Base-by-base conservation (phyloP, 2,113 vertebrate species). In the Sclerurus mexicanus region DNA sequence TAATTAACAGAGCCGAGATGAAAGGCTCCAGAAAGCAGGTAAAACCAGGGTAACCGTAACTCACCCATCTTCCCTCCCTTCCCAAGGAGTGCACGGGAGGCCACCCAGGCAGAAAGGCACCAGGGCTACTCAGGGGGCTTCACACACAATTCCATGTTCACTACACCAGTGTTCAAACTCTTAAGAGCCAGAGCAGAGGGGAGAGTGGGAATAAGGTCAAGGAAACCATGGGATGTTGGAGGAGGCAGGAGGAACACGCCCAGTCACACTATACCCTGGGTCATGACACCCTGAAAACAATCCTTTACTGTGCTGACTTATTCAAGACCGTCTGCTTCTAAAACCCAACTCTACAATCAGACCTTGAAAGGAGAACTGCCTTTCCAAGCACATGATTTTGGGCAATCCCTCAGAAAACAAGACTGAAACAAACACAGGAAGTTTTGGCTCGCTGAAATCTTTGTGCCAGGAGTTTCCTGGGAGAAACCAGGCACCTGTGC, bases 1-100 rank as follows among this genome's bases (percentile, higher is more conserved):
- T 97, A 95, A 95, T 96, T 95, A 97, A 94, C 83, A 92, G 60
- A 71, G 80, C 13, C 12, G 6, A 89, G 86, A 93, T 64, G 91
- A 95, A 92, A 95, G 86, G 85, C 76, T 89, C 23, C 33, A 80
- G 71, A 2, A 6, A 50, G 92, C 86, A 91, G 93, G 68, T 92
- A 81, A 71, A 77, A 87, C 50, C 79, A 90, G 59, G 86, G 88
- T 33, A 81, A 90, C 14, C 6, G 4, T 60, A 75, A 75, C 82
- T 85, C 6, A 0, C 19, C 56, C 90, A 52, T 10, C 87, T 78
- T 50, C 89, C 68, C 73, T 73, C 1, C 0, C 20, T 50, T 46
- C 93, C 89, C 7, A 3, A 53, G 62, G 27, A 89, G 93, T 0
- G 69, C 89, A 71, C 0, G 1, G 3, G 2, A 42, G 89, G 93